Base-by-base conservation (phyloP, 2,888 invertebrate genomes). In the Dorcus parallelipipedus region DNA sequence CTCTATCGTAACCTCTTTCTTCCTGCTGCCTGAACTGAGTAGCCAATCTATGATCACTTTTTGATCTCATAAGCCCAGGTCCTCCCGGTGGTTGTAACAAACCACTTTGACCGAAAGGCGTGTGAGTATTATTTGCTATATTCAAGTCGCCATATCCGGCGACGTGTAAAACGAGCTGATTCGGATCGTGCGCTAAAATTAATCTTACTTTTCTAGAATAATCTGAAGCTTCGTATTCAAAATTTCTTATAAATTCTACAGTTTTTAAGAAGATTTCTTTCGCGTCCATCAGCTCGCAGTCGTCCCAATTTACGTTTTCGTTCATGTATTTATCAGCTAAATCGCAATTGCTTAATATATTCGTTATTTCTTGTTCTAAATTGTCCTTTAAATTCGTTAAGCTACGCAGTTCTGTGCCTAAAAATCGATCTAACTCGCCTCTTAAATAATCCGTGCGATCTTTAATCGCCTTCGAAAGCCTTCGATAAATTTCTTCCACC, bases 211-310 rank as follows among this genome's bases (percentile, higher is more conserved):
- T 86, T 63, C 95, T 85, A 63, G 86, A 89, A 74, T 93, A 95
- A 78, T 95, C 95, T 53, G 90, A 89, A 63, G 91, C 92, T 80
- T 97, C 97, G 71, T 95, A 93, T 78, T 96, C 95, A 73, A 95
- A 96, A 80, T 94, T 95, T 72, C 93, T 85, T 67, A 97, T 87
- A 78, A 97, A 97, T 73, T 97, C 97, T 49, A 97, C 91, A 10
- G 97, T 97, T 78, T 95, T 95, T 20, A 95, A 81, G 81, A 97
- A 97, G 64, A 96, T 94, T 80, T 96, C 95, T 80, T 97, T 97
- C 58, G 95, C 92, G 73, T 95, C 95, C 83, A 96, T 93, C 64
- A 95, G 82, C 76, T 95, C 94, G 64, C 92, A 90, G 71, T 95
- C 93, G 69, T 96, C 94, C 90, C 95, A 94, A 42, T 93, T 90